These are phyloP conservation scores for Grus americana DNA, from an alignment of 2,113 vertebrate genomes.

Conservation along the genomic window DNA sequence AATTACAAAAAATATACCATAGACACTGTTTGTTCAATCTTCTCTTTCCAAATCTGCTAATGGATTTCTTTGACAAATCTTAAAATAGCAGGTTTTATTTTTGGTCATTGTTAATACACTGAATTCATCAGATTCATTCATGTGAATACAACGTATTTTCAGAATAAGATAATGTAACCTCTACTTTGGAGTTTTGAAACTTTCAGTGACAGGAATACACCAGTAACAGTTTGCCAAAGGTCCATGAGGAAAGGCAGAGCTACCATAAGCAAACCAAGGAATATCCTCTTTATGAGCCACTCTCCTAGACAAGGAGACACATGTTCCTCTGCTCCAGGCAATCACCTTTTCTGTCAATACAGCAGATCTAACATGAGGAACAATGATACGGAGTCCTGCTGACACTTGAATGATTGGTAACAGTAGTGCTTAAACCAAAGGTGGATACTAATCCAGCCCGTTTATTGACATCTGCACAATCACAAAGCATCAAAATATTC, in stretches of 20 bases:
- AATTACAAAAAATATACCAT: not conserved
- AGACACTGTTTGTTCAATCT: not conserved
- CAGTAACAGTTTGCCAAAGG: not conserved
- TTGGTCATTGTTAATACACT: not conserved
- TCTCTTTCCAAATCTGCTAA: not conserved
- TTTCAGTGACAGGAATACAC: not conserved
- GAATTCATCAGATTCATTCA: not conserved
- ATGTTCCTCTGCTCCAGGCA: not conserved
- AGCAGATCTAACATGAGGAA: not conserved
- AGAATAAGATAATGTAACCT: not conserved
- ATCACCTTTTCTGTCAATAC: not conserved
- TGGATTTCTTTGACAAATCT: not conserved
- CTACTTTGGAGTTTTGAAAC: not conserved
- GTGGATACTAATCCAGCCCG: not conserved
- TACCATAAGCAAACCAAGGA: not conserved
- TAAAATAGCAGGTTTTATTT: not conserved
- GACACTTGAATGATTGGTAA: not conserved
- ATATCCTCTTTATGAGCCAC: not conserved
- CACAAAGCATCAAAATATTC: not conserved
- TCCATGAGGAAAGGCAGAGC: not conserved
- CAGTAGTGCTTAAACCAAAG: not conserved
- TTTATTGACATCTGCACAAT: not conserved
- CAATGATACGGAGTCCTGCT: not conserved
- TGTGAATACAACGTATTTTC: not conserved
- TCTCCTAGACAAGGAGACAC: not conserved